A percentile compares a stretch with the other conserved stretches of the same genome.
phyloP scores from a whole-genome alignment of 2,888 invertebrate genomes.

The Agrochola lychnidis region DNA sequence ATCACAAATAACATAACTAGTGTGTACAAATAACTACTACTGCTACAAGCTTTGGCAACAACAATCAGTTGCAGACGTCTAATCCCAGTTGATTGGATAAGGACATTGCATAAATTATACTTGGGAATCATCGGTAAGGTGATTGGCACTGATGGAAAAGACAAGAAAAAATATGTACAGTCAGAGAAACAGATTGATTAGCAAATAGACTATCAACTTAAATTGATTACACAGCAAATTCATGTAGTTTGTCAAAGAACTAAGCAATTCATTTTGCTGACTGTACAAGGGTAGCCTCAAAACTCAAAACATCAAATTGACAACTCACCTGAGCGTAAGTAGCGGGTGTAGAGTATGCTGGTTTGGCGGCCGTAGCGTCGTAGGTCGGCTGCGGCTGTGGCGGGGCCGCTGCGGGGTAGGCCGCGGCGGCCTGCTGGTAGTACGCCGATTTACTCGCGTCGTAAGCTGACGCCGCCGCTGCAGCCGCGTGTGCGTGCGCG shows the following conservation, averaged over 20 bases:
- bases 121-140: not conserved
- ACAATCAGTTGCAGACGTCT: not conserved
- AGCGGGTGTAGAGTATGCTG: slow-evolving; percentile 93
- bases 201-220: not conserved
- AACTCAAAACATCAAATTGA: slow-evolving; percentile 3
- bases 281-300: not conserved
- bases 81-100: not conserved
- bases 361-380: slow-evolving; percentile 91
- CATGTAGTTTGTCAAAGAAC: not conserved
- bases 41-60: slow-evolving; percentile 29
- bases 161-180: not conserved
- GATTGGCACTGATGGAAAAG: not conserved
- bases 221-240: not conserved
- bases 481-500: slow-evolving; percentile 88
- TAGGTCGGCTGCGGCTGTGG: slow-evolving; percentile 91
- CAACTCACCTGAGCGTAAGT: slow-evolving; percentile 92
- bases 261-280: not conserved
- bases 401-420: slow-evolving; percentile 91
- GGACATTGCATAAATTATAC: not conserved
- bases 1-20: not conserved
- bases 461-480: slow-evolving; percentile 92
- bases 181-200: slow-evolving; percentile 20
- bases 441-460: slow-evolving; percentile 96
- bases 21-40: slow-evolving; percentile 12
- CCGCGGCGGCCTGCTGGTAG: slow-evolving; percentile 95